A percentile compares a stretch with the other conserved stretches of the same genome.
These are phyloP conservation scores for Calidris pugnax DNA, from an alignment of 2,113 vertebrate species.

Conservation along the genomic window DNA sequence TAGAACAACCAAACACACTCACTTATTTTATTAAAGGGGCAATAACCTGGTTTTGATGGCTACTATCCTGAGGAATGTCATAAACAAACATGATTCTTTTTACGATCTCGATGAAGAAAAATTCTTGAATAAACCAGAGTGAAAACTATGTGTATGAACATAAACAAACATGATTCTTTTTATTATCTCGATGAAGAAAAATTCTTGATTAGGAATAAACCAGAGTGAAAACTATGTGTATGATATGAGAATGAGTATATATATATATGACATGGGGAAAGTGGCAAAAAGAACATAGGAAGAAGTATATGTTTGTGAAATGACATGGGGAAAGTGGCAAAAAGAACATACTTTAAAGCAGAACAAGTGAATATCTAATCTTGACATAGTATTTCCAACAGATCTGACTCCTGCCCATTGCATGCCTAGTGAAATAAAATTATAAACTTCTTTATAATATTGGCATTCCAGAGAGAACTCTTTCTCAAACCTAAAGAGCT, in stretches of 20 bases:
- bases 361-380: not conserved
- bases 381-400: not conserved
- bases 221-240: not conserved
- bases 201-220: not conserved
- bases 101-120: not conserved
- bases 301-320: not conserved
- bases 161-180: not conserved
- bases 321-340: not conserved
- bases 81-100: not conserved
- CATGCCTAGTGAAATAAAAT: not conserved
- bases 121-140: not conserved
- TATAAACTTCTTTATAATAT: not conserved
- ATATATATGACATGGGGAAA: not conserved
- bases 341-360: not conserved
- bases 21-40: not conserved
- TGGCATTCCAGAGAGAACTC: not conserved
- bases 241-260: not conserved
- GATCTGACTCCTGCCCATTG: not conserved
- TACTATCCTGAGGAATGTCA: not conserved
- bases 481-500: not conserved
- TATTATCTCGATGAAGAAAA: not conserved
- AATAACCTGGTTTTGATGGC: not conserved
- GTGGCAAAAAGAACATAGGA: not conserved
- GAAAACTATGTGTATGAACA: no score
- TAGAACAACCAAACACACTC: not conserved